Conservation (phyloP, 2,797 vertebrate species). For the Helicolenus hilgendorfi region DNA sequence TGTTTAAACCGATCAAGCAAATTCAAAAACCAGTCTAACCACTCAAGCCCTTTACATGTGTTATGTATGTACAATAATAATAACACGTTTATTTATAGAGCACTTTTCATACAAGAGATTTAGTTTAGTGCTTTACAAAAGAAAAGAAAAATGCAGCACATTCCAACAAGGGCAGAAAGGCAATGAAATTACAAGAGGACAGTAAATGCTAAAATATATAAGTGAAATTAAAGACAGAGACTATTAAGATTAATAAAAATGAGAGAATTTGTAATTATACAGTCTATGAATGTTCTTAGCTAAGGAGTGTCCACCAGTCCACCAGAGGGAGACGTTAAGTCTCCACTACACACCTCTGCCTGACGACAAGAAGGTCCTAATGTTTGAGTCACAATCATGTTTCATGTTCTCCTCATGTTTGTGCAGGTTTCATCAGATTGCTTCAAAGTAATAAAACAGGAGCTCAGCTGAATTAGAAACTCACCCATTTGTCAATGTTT, state of each 20-base stretch:
- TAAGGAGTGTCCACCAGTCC: not conserved
- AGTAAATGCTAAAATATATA: no score
- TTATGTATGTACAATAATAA: not conserved
- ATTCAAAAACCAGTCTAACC: not conserved
- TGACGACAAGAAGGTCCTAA: not conserved
- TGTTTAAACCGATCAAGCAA: not conserved
- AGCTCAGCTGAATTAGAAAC: not conserved
- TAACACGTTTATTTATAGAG: no score
- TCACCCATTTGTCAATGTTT: not conserved
- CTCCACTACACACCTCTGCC: not conserved
- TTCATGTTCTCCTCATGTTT: not conserved
- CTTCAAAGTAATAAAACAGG: not conserved
- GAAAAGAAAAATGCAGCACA: no score
- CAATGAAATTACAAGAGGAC: no score
- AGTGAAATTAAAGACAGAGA: no score
- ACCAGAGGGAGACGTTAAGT: conserved; percentile 48
- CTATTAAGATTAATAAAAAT: no score
- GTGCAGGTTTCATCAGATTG: not conserved
- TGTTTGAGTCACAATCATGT: not conserved
- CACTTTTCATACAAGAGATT: no score
- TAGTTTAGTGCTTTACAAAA: no score
- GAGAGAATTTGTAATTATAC: no score
- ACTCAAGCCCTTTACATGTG: not conserved
- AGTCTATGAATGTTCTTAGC: not conserved
- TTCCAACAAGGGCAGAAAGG: no score